These are phyloP conservation scores for Chlorops oryzae DNA, from an alignment of 1,140 invertebrate species.

Conservation along the genomic window DNA sequence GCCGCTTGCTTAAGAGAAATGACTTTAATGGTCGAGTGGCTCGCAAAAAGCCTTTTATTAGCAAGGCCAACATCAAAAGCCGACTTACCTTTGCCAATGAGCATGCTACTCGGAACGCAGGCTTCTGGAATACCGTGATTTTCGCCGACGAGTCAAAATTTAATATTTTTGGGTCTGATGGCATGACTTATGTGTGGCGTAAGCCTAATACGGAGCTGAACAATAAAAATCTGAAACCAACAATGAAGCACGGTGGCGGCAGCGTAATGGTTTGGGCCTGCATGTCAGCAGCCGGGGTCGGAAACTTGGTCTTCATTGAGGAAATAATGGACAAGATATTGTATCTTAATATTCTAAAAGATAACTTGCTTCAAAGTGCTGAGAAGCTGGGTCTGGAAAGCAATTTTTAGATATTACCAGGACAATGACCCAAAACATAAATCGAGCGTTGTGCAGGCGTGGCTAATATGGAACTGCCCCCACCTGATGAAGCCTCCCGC, in stretches of 20 bases:
- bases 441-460: slow-evolving; percentile 6
- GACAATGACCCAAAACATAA: no score
- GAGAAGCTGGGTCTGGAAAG: slow-evolving; percentile 1
- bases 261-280: no score
- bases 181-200: slow-evolving; percentile 7
- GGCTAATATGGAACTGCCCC: slow-evolving; percentile 11
- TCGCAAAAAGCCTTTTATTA: slow-evolving; percentile 7
- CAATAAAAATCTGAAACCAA: background rate
- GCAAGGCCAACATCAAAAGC: background rate
- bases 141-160: slow-evolving; percentile 9
- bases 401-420: slow-evolving; percentile 10
- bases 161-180: slow-evolving; percentile 12
- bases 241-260: slow-evolving; percentile 15
- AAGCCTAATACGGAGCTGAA: slow-evolving; percentile 10
- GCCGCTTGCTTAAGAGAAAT: background rate
- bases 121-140: slow-evolving; percentile 5
- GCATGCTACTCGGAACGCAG: background rate
- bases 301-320: slow-evolving; percentile 10
- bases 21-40: slow-evolving; percentile 4
- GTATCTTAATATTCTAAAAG: slow-evolving; percentile 9
- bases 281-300: slow-evolving; percentile 9
- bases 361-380: slow-evolving; percentile 4
- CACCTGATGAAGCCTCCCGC: no score
- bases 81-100: slow-evolving; percentile 2
- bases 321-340: slow-evolving; percentile 8